Base-by-base conservation (phyloP, 64 coral and sea anemone species). In the Orbicella faveolata region DNA sequence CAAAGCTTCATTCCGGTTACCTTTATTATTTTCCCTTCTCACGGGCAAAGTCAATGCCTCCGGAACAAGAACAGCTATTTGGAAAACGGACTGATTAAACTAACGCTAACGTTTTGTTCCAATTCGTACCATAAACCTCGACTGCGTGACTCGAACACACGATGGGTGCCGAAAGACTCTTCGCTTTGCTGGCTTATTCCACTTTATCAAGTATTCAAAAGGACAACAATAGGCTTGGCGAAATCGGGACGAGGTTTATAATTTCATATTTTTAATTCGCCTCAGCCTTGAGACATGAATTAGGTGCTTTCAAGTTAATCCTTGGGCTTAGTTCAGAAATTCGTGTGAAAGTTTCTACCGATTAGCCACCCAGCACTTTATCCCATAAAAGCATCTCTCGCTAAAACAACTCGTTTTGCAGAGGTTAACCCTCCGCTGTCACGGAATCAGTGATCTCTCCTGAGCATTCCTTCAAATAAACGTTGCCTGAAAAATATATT, bases 101-200 rank as follows among this genome's bases (percentile, higher is more conserved):
- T 30, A 30, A 15, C 13, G 20, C 23, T 69, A 69, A n/a, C 21
- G 7, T 7, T 1, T 69, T 69, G 21, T 69, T 69, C 9, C 66
- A 69, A 69, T 69, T 69, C 5, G 0, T 0, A 4, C 5, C 21
- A 25, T 9, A 69, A 25, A 21, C 5, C 20, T 23, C 20, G 66
- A 4, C 63, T 65, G 67, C 82, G 82, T 84, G 82, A 70, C 65
- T 67, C 62, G n/a, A 52, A 30, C 21, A 39, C n/a, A 21, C 36
- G 2, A 70, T 62, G 15, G 30, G 21, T n/a, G 26, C 30, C 20
- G 51, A 41, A 70, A 37, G 52, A 53, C 23, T 80, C 78, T 57
- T 80, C 54, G 78, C 78, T 80, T 80, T 1, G 21, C 55, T 67
- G 23, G 81, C 81, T 84, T 84, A 84, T 69, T 64, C 82, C 82